Conservation (phyloP, 2,888 invertebrate genomes). For the Himalopsyche anomala region DNA sequence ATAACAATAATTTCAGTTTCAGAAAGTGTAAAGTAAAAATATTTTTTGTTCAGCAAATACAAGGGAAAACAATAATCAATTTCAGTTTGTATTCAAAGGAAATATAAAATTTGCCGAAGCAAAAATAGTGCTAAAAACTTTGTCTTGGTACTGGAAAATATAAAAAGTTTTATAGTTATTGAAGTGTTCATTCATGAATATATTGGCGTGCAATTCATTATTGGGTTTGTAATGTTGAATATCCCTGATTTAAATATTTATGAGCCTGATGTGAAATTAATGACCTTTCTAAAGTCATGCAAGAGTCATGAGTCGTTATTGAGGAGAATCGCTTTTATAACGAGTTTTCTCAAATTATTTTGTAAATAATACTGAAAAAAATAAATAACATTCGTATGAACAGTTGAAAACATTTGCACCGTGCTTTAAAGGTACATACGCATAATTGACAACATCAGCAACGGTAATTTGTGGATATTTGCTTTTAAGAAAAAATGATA, state of each 20-base stretch:
- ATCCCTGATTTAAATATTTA: conserved; percentile 26
- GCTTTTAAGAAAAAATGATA: no score
- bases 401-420: no score
- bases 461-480: no score
- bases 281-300: conserved; percentile 16
- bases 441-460: no score
- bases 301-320: conserved; percentile 30
- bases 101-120: not conserved
- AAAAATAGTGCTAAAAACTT: not conserved
- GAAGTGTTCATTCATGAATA: not conserved
- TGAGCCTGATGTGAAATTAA: conserved; percentile 34
- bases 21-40: no score
- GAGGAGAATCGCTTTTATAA: not conserved
- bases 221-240: not conserved
- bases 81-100: not conserved
- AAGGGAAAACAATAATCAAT: no score
- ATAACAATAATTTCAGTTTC: no score
- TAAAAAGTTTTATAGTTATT: not conserved
- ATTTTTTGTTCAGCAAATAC: no score
- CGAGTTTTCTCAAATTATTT: conserved; percentile 2
- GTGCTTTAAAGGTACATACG: no score
- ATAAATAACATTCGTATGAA: no score
- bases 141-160: not conserved
- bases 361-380: not conserved
- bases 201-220: not conserved